A percentile compares a stretch with the other conserved stretches of the same genome.
phyloP scores from a whole-genome alignment of 2,888 invertebrate genomes.

The Melanotus villosus region DNA sequence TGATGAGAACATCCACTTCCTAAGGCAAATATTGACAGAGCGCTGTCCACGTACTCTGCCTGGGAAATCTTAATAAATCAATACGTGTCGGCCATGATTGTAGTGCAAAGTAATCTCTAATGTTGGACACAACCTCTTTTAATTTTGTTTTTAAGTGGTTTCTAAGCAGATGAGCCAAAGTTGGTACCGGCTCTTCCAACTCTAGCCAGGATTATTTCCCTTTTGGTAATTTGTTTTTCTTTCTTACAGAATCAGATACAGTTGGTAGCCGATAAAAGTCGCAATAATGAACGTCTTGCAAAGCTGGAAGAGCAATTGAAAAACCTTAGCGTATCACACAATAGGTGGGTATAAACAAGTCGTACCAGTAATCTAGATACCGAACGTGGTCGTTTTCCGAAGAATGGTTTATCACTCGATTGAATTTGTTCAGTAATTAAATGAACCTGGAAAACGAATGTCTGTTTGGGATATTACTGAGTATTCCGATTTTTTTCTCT shows the following conservation, averaged over 20 bases:
- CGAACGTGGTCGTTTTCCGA: too few relatives aligned
- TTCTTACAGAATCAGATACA: conserved; percentile 76
- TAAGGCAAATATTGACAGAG: conserved; percentile 77
- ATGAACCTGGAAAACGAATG: too few relatives aligned
- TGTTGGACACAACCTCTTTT: conserved; percentile 32
- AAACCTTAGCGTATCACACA: conserved; percentile 53
- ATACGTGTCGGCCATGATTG: conserved; percentile 59
- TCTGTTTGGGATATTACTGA: too few relatives aligned
- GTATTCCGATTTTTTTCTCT: too few relatives aligned
- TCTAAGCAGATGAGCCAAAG: too few relatives aligned
- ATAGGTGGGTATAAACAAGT: conserved; percentile 36
- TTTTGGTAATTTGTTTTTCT: neutral
- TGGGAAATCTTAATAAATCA: conserved; percentile 66
- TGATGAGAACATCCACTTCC: conserved; percentile 76
- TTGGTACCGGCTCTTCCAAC: too few relatives aligned
- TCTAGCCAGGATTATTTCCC: too few relatives aligned
- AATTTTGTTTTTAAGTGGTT: neutral
- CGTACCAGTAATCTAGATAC: too few relatives aligned
- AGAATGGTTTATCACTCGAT: neutral
- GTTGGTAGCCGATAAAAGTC: conserved; percentile 76
- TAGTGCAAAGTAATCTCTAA: conserved; percentile 55
- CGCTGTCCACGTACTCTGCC: conserved; percentile 66
- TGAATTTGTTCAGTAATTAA: neutral
- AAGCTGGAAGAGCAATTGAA: conserved; percentile 80
- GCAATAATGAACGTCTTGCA: conserved; percentile 76